Percentiles rank a stretch among this genome's conserved stretches.
phyloP scores from a whole-genome alignment of 1,140 invertebrate genomes.

The Anoplolepis gracilipes region DNA sequence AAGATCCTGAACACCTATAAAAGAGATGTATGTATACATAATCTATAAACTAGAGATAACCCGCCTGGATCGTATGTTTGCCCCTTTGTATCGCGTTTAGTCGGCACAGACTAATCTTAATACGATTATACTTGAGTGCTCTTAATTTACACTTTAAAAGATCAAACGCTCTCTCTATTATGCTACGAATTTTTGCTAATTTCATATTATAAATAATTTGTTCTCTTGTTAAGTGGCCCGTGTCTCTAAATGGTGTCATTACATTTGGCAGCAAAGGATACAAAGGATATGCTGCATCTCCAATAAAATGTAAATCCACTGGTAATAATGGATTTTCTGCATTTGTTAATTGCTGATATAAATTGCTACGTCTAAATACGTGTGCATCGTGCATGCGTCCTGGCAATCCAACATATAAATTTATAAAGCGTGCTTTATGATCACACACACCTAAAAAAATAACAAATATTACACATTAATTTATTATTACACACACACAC shows the following conservation, averaged over 20 bases:
- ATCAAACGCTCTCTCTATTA: not conserved
- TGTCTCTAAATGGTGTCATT: not conserved
- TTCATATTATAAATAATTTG: not conserved
- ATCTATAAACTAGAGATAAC: slow-evolving; percentile 16
- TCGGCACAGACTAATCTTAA: slow-evolving; percentile 46
- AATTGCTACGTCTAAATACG: not conserved
- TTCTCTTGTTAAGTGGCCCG: not conserved
- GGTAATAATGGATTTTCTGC: not conserved
- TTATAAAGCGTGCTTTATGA: not conserved
- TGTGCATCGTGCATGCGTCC: slow-evolving; percentile 1
- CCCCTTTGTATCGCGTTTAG: slow-evolving; percentile 53
- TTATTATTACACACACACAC: no score
- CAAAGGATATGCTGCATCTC: slow-evolving; percentile 6
- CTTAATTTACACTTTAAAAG: not conserved
- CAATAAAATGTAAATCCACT: not conserved
- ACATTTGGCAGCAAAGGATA: not conserved
- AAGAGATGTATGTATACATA: not conserved
- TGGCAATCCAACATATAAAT: not conserved
- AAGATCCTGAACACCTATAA: slow-evolving; percentile 92
- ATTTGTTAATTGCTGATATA: not conserved
- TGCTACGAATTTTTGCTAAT: not conserved
- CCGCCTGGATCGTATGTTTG: not conserved
- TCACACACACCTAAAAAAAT: not conserved
- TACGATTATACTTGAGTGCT: slow-evolving; percentile 33
- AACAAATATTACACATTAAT: not conserved